Evolutionary conservation across 2,113 vertebrate species (phyloP), one percentile per base, ranked within the genome.

Genomic region (Austrofundulus limnaeus): DNA sequence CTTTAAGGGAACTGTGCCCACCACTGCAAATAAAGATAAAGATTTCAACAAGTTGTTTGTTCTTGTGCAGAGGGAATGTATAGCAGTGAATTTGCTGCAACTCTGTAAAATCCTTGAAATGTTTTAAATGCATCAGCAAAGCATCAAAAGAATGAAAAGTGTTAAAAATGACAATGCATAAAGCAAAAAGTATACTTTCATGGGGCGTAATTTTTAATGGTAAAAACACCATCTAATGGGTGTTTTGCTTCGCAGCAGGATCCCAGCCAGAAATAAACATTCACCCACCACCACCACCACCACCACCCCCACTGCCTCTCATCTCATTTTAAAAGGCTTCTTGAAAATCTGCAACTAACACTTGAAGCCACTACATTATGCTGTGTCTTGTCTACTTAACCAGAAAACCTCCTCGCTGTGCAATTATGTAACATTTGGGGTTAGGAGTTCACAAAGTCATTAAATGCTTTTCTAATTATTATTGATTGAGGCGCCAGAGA

Each of bases 401-500:
- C 79, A 78, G 56, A 48, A 48, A 63, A 46, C 28, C 12, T 54
- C 54, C 56, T 66, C 55, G 3, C 61, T 37, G 54, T 5, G 34
- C 66, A 80, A 77, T 88, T 71, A 81, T 69, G 74, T 45, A 80
- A 84, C 80, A 75, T 77, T 57, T 31, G 60, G 66, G 84, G 86
- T 85, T 69, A 83, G 54, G 47, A 78, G 87, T 85, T 90, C 85
- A 85, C 87, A 83, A 66, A 85, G 77, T 85, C 80, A 77, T 87
- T 89, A 87, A 88, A 85, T 57, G 81, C 64, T 86, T 86, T 87
- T 88, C 79, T 90, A 89, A 91, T 90, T 88, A 87, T 84, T 88
- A 91, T 89, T 82, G 89, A 90, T 87, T 74, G 68, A 58, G 10
- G 65, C 31, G 0, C 45, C 20, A 15, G 57, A 49, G 7, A 50